Evolutionary conservation across 1,140 invertebrate species (phyloP).

Genomic region (Atta texana): DNA sequence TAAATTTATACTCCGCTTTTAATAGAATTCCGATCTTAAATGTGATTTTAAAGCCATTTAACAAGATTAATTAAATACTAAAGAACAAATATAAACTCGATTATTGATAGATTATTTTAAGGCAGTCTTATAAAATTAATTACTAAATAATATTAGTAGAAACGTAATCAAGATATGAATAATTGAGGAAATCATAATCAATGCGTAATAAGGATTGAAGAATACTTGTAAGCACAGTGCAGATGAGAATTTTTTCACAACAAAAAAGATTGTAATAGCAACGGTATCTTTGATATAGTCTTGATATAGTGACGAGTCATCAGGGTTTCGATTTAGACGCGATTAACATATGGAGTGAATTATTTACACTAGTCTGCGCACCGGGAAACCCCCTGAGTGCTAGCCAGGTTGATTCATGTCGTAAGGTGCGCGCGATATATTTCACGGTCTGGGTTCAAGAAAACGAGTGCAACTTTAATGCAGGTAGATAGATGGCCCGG

Average conservation of each 20-base stretch:
- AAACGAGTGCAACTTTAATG: conserved; percentile 42
- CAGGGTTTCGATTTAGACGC: conserved; percentile 10
- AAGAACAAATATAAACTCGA: neutral
- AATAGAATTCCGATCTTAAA: conserved; percentile 34
- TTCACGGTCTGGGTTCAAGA: conserved; percentile 50
- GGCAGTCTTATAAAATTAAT: neutral
- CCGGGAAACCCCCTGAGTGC: conserved; percentile 45
- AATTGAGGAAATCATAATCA: neutral
- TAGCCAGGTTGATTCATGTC: conserved; percentile 45
- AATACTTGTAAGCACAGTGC: neutral
- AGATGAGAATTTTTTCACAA: neutral
- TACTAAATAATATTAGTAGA: neutral
- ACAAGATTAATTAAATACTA: conserved; percentile 21
- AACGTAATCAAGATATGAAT: neutral
- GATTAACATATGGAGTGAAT: conserved; percentile 38
- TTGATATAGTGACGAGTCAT: conserved; percentile 3
- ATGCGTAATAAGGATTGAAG: neutral
- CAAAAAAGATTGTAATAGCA: neutral
- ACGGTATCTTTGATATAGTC: neutral
- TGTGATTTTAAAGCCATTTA: conserved; percentile 19
- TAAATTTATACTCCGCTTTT: neutral
- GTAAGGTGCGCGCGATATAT: conserved; percentile 39
- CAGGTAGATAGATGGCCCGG: conserved; percentile 16
- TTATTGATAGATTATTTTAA: conserved; percentile 5
- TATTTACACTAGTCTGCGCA: conserved; percentile 29